These are phyloP conservation scores for Actinernus sp. DNA, from an alignment of 92 coral and sea anemone genomes.

Conservation along the genomic window DNA sequence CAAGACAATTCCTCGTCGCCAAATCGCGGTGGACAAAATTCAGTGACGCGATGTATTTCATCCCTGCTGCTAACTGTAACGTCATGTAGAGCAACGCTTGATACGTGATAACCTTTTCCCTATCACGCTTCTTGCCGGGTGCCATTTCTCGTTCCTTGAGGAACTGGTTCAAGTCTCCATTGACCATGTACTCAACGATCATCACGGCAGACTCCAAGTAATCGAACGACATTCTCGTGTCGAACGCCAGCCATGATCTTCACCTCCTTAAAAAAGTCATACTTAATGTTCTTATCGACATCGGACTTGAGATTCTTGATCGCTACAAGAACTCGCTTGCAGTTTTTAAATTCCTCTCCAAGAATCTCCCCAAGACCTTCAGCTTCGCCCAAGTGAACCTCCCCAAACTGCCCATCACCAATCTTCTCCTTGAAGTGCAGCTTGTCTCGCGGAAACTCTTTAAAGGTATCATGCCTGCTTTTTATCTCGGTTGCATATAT, in stretches of 20 bases:
- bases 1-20: conserved; percentile 96
- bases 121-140: conserved; percentile 34
- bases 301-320: conserved; percentile 86
- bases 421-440: conserved; percentile 90
- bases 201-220: conserved; percentile 92
- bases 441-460: conserved; percentile 87
- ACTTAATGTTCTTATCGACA: conserved; percentile 91
- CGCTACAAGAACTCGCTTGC: conserved; percentile 72
- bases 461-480: conserved; percentile 70
- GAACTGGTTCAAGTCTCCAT: conserved; percentile 97
- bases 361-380: conserved; percentile 69
- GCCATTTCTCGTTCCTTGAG: conserved; percentile 76
- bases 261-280: conserved; percentile 98
- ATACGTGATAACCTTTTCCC: conserved; percentile 47
- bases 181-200: conserved; percentile 98
- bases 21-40: conserved; percentile 95
- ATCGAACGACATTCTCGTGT: conserved; percentile 89
- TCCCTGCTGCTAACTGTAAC: conserved; percentile 90
- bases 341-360: conserved; percentile 65
- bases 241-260: conserved; percentile 93
- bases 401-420: conserved; percentile 99
- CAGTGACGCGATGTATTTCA: conserved; percentile 96
- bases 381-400: conserved; percentile 92
- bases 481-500: conserved; percentile 64
- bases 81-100: conserved; percentile 94